Conservation (phyloP, 2,797 vertebrate genomes). For the Dryobates pubescens region DNA sequence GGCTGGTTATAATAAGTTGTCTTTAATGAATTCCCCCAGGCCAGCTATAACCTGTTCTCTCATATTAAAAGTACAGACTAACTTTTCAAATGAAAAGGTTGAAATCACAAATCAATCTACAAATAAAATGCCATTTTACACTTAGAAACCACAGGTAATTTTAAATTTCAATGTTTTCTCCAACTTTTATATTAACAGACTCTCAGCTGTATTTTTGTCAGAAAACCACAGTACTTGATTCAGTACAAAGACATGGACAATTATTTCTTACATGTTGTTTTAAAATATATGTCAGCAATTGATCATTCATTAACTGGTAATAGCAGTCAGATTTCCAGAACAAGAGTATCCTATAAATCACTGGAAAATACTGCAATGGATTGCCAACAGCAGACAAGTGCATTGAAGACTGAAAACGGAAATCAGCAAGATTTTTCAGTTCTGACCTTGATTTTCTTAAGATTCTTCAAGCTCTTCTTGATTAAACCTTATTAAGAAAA, state of each 20-base stretch:
- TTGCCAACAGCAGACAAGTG: not conserved
- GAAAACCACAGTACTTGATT: not conserved
- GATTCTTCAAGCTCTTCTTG: not conserved
- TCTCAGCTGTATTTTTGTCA: not conserved
- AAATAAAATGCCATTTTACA: not conserved
- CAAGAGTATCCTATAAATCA: not conserved
- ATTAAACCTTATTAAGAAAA: not conserved
- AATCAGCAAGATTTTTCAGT: not conserved
- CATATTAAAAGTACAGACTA: not conserved
- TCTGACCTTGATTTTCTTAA: not conserved
- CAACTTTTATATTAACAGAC: not conserved
- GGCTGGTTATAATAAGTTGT: not conserved
- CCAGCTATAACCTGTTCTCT: not conserved
- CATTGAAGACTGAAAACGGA: not conserved
- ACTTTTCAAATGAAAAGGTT: not conserved
- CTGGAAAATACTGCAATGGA: not conserved
- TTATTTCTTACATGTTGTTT: not conserved
- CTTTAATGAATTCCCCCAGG: conserved; percentile 6
- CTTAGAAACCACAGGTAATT: not conserved
- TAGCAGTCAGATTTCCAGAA: not conserved
- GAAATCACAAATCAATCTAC: not conserved
- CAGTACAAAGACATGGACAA: not conserved
- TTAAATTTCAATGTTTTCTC: not conserved
- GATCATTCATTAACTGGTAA: not conserved
- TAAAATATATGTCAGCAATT: not conserved